Percentiles rank a stretch among this genome's conserved stretches.
Conservation (phyloP, 2,888 invertebrate species). For the Nephrotoma appendiculata region DNA sequence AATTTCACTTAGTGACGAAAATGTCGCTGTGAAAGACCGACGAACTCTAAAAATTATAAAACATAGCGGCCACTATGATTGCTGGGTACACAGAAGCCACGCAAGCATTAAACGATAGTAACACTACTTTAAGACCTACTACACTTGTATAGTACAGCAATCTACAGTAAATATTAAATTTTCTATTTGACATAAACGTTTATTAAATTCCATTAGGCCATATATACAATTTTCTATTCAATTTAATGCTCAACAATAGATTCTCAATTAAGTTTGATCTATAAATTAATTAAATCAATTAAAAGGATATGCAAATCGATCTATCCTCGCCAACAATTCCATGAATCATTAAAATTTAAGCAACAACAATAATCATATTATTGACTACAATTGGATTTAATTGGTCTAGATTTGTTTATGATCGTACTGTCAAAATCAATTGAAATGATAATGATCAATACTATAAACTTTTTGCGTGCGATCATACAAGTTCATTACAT, state of each 20-base stretch:
- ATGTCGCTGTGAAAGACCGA: too few relatives aligned
- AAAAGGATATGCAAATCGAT: not conserved
- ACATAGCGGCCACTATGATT: too few relatives aligned
- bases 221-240: not conserved
- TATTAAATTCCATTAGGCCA: too few relatives aligned
- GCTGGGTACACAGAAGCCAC: too few relatives aligned
- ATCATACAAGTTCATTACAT: not conserved
- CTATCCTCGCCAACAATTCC: not conserved
- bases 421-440: not conserved
- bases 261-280: not conserved
- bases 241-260: not conserved
- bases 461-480: not conserved
- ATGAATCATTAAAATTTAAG: not conserved
- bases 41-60: too few relatives aligned
- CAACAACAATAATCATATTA: not conserved
- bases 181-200: too few relatives aligned
- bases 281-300: not conserved
- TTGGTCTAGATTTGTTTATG: not conserved
- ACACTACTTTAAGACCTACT: too few relatives aligned
- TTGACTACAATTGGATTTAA: not conserved
- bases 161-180: too few relatives aligned
- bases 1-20: too few relatives aligned
- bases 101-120: too few relatives aligned
- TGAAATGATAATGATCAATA: not conserved
- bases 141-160: too few relatives aligned